A percentile compares a stretch with the other conserved stretches of the same genome.
Conservation (phyloP, 2,797 vertebrate species). For the Darevskia mixta region DNA sequence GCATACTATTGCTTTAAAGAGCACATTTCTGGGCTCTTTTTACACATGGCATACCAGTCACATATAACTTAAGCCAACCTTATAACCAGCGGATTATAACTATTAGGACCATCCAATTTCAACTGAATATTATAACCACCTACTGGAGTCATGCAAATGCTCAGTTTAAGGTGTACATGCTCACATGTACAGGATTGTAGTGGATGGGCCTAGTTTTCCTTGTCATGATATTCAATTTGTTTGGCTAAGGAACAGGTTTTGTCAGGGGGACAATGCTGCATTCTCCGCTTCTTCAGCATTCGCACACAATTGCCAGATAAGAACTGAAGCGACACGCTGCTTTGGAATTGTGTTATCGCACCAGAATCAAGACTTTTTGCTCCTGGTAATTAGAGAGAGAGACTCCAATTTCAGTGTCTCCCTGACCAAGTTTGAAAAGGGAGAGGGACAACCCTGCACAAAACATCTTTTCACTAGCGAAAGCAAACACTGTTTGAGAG, state of each 20-base stretch:
- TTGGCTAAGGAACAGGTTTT: slow-evolving; percentile 48
- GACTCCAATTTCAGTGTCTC: slow-evolving; percentile 25
- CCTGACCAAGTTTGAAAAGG: slow-evolving; percentile 27
- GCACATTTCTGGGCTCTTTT: background rate
- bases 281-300: slow-evolving; percentile 64
- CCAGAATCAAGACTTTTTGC: background rate
- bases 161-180: background rate
- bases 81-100: background rate
- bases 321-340: slow-evolving; percentile 38
- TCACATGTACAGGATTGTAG: background rate
- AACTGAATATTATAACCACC: background rate
- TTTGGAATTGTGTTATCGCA: slow-evolving; percentile 33
- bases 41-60: background rate
- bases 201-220: background rate
- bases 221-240: background rate
- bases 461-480: slow-evolving; percentile 29
- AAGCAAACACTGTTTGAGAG: slow-evolving; percentile 50
- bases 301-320: slow-evolving; percentile 48
- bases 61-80: background rate
- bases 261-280: slow-evolving; percentile 23
- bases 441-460: background rate
- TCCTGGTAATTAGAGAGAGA: slow-evolving; percentile 32
- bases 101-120: background rate
- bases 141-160: background rate
- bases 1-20: background rate